Percentiles rank a stretch among this genome's conserved stretches.
These are phyloP conservation scores for Hydrocynus forskahlii DNA, from an alignment of 2,797 vertebrate genomes.

Conservation along the genomic window DNA sequence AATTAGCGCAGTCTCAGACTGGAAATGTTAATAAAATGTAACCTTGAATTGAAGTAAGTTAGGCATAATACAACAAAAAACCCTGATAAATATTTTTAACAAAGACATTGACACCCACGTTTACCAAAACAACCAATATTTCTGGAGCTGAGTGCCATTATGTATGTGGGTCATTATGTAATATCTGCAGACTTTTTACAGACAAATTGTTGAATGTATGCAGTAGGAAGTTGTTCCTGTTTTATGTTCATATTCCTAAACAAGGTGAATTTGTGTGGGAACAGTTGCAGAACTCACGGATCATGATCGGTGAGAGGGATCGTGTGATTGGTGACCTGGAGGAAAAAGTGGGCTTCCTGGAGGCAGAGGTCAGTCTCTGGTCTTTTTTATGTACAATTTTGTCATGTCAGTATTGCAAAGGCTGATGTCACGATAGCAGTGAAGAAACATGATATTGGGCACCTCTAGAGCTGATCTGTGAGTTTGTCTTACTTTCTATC, in stretches of 20 bases:
- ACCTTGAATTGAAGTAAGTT: too few relatives aligned
- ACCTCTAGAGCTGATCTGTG: background rate
- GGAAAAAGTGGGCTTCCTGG: slow-evolving; percentile 88
- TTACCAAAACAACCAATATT: too few relatives aligned
- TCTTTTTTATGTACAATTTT: background rate
- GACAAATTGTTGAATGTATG: background rate
- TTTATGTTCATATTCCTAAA: background rate
- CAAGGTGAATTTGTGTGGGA: slow-evolving; percentile 8
- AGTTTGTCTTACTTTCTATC: background rate
- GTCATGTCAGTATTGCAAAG: background rate
- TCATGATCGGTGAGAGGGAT: slow-evolving; percentile 84
- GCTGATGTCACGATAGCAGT: background rate
- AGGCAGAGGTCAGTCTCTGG: slow-evolving; percentile 87
- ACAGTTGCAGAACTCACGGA: slow-evolving; percentile 92
- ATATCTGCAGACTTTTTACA: background rate
- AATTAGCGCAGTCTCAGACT: too few relatives aligned
- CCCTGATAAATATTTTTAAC: too few relatives aligned
- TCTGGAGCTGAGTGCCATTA: too few relatives aligned
- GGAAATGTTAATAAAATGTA: too few relatives aligned
- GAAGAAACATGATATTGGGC: background rate
- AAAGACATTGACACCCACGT: too few relatives aligned
- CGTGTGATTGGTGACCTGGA: slow-evolving; percentile 85
- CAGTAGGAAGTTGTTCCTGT: background rate
- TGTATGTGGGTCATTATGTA: too few relatives aligned
- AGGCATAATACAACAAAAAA: too few relatives aligned